Evolutionary conservation across 2,113 vertebrate species (phyloP).

Genomic region (Pogonocichla stellata): DNA sequence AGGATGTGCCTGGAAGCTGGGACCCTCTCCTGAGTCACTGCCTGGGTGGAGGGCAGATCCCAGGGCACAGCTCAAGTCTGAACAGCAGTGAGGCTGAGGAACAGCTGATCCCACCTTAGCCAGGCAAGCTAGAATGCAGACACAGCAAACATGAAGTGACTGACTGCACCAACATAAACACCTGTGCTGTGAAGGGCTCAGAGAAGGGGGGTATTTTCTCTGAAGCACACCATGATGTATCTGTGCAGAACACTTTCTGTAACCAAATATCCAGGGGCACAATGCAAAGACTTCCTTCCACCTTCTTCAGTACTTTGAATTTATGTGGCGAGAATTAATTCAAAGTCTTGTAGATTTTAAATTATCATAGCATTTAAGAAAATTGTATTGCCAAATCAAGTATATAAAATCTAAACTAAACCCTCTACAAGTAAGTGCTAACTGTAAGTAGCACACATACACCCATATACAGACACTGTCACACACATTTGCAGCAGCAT

Average conservation of each 20-base stretch:
- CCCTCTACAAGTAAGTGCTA: neutral
- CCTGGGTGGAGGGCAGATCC: neutral
- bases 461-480: neutral
- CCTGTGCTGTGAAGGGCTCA: too few relatives aligned
- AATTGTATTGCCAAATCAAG: constrained; percentile 15
- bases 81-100: neutral
- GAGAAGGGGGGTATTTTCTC: neutral
- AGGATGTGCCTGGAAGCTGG: neutral
- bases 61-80: neutral
- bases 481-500: neutral
- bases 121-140: neutral
- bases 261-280: accelerated
- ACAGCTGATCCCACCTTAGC: neutral
- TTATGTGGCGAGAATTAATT: neutral
- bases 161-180: neutral
- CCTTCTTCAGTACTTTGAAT: neutral
- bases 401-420: neutral
- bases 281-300: neutral
- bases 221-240: neutral
- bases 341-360: neutral
- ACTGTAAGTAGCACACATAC: neutral
- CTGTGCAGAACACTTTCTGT: neutral
- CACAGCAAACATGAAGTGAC: neutral
- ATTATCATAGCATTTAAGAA: constrained; percentile 31
- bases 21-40: neutral